Percentiles rank a stretch among this genome's conserved stretches.
Conservation (phyloP, 2,888 invertebrate species). For the Panopea generosa region DNA sequence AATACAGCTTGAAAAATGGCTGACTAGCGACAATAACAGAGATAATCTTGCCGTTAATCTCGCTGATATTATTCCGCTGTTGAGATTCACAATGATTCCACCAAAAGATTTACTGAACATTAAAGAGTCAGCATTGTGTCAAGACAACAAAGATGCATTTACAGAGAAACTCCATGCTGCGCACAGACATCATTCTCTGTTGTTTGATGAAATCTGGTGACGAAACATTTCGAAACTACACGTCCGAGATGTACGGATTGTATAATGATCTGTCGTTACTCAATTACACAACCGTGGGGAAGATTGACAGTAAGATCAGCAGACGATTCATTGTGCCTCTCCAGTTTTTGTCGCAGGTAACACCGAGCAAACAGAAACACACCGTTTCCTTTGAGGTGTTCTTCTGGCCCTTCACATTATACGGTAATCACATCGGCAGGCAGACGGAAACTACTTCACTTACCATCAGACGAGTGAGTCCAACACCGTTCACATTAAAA, state of each 20-base stretch:
- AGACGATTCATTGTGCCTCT: constrained; percentile 67
- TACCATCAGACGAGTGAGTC: constrained; percentile 62
- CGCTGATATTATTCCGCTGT: constrained; percentile 68
- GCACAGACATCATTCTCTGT: constrained; percentile 78
- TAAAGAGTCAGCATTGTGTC: constrained; percentile 71
- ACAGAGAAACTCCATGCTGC: constrained; percentile 70
- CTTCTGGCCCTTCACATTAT: constrained; percentile 78
- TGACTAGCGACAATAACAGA: constrained; percentile 65
- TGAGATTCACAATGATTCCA: constrained; percentile 68
- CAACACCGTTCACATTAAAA: constrained; percentile 1
- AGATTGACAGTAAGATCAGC: constrained; percentile 74
- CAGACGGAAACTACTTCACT: constrained; percentile 74
- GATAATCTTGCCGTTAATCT: constrained; percentile 66
- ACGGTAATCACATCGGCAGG: constrained; percentile 75
- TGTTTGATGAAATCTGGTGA: constrained; percentile 58
- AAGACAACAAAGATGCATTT: constrained; percentile 64
- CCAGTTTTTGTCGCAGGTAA: constrained; percentile 58
- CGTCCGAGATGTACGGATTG: constrained; percentile 65
- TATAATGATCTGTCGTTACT: constrained; percentile 69
- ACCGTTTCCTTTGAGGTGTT: constrained; percentile 64
- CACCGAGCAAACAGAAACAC: constrained; percentile 31
- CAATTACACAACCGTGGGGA: constrained; percentile 71
- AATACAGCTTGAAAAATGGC: constrained; percentile 74
- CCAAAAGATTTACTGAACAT: constrained; percentile 74
- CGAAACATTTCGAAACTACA: constrained; percentile 76